Evolutionary conservation across 1,140 invertebrate species (phyloP).

Genomic region (Antheraea mylitta): DNA sequence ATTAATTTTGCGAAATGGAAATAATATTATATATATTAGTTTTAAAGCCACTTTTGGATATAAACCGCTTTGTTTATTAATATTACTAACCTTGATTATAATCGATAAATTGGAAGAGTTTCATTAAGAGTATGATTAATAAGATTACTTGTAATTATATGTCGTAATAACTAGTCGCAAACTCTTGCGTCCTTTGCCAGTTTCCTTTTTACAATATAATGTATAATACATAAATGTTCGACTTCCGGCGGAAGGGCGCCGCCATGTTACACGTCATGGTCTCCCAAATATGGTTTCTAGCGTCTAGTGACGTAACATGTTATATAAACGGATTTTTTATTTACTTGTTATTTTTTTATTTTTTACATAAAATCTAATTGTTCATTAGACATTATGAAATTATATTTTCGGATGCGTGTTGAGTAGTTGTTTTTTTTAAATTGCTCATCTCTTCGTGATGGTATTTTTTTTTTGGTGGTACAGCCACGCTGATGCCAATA

Average conservation of each 20-base stretch:
- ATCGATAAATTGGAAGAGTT: too few relatives aligned
- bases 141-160: neutral
- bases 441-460: too few relatives aligned
- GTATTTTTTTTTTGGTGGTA: too few relatives aligned
- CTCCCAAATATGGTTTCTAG: constrained; percentile 41
- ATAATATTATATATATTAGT: too few relatives aligned
- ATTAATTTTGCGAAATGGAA: too few relatives aligned
- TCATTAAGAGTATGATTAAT: neutral
- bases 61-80: too few relatives aligned
- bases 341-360: neutral
- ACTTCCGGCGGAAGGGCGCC: constrained; percentile 59
- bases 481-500: too few relatives aligned
- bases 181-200: neutral
- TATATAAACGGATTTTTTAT: neutral
- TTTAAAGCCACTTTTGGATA: too few relatives aligned
- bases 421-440: too few relatives aligned
- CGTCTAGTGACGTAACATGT: constrained; percentile 16
- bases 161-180: neutral
- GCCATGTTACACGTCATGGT: constrained; percentile 35
- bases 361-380: neutral
- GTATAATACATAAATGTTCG: neutral
- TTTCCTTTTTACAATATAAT: neutral
- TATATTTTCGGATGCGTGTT: too few relatives aligned
- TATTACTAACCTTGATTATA: too few relatives aligned
- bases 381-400: too few relatives aligned